Conservation (phyloP, 2,797 vertebrate species). For the Borostomias antarcticus region DNA sequence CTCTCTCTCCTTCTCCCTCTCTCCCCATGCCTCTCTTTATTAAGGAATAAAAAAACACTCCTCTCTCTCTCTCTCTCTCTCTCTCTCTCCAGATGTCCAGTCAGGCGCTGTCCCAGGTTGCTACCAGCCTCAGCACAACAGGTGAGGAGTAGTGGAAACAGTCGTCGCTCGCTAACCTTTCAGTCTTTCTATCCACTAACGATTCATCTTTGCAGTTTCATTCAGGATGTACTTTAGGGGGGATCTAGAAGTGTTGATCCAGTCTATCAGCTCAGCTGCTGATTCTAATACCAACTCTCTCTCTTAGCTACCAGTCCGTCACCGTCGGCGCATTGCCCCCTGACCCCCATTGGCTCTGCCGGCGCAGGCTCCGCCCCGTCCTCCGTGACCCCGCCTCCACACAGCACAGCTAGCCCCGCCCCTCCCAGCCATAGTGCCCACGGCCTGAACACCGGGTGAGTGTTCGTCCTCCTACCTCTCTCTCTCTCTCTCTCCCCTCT, state of each 20-base stretch:
- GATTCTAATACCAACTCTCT: conserved; percentile 1
- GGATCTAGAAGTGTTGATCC: too few relatives aligned
- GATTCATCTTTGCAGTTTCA: background rate
- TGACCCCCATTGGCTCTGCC: conserved; percentile 79
- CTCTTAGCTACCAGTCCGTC: conserved; percentile 79
- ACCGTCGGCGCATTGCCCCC: conserved; percentile 80
- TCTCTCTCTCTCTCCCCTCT: background rate
- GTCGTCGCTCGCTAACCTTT: background rate
- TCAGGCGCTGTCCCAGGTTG: conserved; percentile 82
- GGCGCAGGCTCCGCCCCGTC: conserved; percentile 77
- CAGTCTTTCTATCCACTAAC: background rate
- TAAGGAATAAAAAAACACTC: too few relatives aligned
- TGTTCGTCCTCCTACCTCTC: background rate
- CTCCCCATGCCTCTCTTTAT: conserved; percentile 2
- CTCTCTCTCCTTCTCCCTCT: conserved; percentile 4
- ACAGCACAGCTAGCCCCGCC: conserved; percentile 84
- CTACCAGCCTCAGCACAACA: conserved; percentile 90
- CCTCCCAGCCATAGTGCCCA: conserved; percentile 77
- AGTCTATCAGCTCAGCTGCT: too few relatives aligned
- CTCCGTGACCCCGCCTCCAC: conserved; percentile 82
- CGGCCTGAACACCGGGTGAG: conserved; percentile 84
- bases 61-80: conserved; percentile 38
- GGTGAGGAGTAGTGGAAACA: conserved; percentile 67
- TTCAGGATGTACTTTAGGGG: too few relatives aligned
- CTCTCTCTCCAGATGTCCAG: conserved; percentile 70